phyloP scores from a whole-genome alignment of 1,140 invertebrate species.

The Zaprionus africanus region DNA sequence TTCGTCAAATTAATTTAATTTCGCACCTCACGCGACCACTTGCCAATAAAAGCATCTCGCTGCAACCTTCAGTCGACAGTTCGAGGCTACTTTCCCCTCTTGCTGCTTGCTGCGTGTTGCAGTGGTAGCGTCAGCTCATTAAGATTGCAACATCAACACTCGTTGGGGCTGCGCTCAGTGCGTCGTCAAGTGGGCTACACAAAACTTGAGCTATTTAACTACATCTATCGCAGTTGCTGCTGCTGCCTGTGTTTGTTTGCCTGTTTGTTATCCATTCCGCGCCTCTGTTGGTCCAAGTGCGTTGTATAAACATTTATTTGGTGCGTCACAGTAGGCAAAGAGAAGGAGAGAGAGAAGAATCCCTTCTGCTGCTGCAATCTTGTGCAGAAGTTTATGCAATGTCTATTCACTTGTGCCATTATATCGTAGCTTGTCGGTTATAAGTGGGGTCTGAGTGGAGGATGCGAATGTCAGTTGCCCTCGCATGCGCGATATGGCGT shows the following conservation, averaged over 20 bases:
- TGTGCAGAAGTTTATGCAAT: constrained; percentile 39
- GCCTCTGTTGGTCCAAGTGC: constrained; percentile 55
- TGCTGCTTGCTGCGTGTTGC: not conserved
- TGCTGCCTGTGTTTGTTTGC: constrained; percentile 31
- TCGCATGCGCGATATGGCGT: constrained; percentile 31
- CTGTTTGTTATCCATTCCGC: constrained; percentile 36
- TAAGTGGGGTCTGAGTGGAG: constrained; percentile 13
- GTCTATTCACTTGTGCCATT: constrained; percentile 44
- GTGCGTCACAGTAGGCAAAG: constrained; percentile 25
- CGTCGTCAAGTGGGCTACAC: constrained; percentile 56
- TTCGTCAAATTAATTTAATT: not conserved
- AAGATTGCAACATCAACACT: constrained; percentile 67
- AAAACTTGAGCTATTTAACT: constrained; percentile 76
- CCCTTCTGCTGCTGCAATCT: constrained; percentile 1
- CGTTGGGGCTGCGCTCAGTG: constrained; percentile 33
- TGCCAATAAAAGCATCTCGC: not conserved
- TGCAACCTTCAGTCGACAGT: constrained; percentile 30
- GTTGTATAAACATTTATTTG: constrained; percentile 75
- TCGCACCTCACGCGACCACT: constrained; percentile 1
- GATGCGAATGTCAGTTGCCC: constrained; percentile 2
- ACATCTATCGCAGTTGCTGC: constrained; percentile 57
- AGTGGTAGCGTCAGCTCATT: constrained; percentile 54
- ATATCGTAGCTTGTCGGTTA: constrained; percentile 29
- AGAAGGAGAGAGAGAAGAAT: not conserved
- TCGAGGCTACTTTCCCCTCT: not conserved